Conservation (phyloP, 2,113 vertebrate genomes). For the Lethenteron reissneri region DNA sequence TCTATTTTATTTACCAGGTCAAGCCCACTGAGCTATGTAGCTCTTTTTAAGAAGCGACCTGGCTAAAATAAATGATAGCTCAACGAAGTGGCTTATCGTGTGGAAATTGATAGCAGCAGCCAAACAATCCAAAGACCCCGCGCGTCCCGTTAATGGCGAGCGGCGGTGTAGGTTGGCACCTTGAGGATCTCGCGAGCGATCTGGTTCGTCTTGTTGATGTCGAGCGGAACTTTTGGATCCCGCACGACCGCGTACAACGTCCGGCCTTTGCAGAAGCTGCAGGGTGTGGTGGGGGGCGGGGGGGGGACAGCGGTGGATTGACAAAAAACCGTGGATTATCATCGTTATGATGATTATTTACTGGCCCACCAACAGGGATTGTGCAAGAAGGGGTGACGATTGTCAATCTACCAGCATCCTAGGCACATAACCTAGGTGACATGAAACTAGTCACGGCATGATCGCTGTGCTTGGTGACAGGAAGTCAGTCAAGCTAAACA, state of each 20-base stretch:
- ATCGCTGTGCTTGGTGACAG: not conserved
- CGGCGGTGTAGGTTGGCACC: conserved; percentile 25
- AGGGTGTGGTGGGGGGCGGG: conserved; percentile 8
- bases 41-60: not conserved
- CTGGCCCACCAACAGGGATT: not conserved
- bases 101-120: not conserved
- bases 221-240: conserved; percentile 77
- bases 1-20: too few species aligned
- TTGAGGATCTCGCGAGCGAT: conserved; percentile 97
- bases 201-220: conserved; percentile 93
- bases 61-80: not conserved
- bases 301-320: not conserved
- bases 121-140: not conserved
- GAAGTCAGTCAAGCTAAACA: too few species aligned
- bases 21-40: not conserved
- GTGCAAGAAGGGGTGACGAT: not conserved
- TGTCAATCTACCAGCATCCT: not conserved
- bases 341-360: not conserved
- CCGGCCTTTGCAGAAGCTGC: conserved; percentile 82
- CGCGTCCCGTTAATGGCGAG: not conserved
- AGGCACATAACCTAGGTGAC: conserved; percentile 5
- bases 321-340: not conserved
- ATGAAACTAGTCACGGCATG: not conserved
- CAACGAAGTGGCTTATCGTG: not conserved
- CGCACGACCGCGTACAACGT: conserved; percentile 86